Base-by-base conservation (phyloP, 2,113 vertebrate species). In the Trinectes maculatus region DNA sequence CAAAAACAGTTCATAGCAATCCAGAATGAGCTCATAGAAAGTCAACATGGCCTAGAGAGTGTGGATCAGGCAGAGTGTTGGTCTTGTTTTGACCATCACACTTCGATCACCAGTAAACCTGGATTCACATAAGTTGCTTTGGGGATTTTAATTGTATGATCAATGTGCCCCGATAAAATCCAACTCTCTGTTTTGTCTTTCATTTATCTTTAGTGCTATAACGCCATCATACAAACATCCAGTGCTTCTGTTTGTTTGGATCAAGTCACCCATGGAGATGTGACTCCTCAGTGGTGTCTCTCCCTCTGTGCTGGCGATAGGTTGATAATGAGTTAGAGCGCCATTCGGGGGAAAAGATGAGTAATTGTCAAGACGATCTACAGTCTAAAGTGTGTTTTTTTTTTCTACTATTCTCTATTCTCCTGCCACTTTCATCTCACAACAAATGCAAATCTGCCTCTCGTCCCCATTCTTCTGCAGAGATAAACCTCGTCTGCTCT, bases 161-260 rank as follows among this genome's bases (percentile, higher is more conserved):
- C 70, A 47, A 82, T 89, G 66, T 31, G 36, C 65, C 65, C 57
- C 66, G 55, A 59, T 52, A 44, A 37, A 21, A 70, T 33, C 19
- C 74, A 77, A 75, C 49, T 60, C 37, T 68, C 39, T 62, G 70
- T 62, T 68, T 66, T 43, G 48, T 40, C 61, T 80, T 39, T 40
- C 15, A 60, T 81, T 77, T 54, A 76, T 85, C 63, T 83, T n/a
- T 57, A 47, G 77, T 59, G 83, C 60, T 22, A 25, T 48, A 43
- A 65, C 15, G 21, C 40, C 43, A 52, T 63, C 76, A 57, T 78
- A 58, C 80, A 75, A 63, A 67, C 62, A 67, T 44, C 76, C 49
- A 34, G 78, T 65, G 71, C 40, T 59, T 74, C 39, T 75, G 60
- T 73, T 69, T 77, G 47, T 77, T 82, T 74, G 40, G 52, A 33